These are phyloP conservation scores for Apostichopus parvimensis DNA, from an alignment of 35 echinoderm and acorn worm species.

Conservation along the genomic window DNA sequence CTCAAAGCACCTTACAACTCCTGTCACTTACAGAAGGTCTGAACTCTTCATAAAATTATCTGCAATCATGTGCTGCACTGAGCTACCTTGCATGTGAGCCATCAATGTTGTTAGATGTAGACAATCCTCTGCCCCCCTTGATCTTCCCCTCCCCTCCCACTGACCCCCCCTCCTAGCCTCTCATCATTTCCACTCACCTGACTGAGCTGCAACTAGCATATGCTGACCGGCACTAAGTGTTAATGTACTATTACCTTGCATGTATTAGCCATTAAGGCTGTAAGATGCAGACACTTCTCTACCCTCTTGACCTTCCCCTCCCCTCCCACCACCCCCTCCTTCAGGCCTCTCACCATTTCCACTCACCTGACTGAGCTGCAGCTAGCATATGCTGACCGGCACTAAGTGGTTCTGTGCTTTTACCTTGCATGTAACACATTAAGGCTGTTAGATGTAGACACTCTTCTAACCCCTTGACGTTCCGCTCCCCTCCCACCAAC, in stretches of 20 bases:
- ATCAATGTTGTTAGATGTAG: conserved; percentile 50
- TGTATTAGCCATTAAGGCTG: conserved; percentile 80
- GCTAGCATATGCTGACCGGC: conserved; percentile 83
- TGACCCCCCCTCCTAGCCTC: no score
- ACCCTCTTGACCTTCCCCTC: background rate
- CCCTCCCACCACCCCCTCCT: background rate
- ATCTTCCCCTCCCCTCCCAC: no score
- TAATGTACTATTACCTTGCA: conserved; percentile 15
- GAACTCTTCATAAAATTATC: no score
- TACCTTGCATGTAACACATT: conserved; percentile 82
- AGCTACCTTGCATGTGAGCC: conserved; percentile 53
- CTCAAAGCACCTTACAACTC: no score
- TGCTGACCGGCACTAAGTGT: no score
- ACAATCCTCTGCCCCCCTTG: no score
- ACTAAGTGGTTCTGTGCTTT: conserved; percentile 53
- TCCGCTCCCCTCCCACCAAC: no score
- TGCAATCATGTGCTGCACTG: no score
- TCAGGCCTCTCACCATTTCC: background rate
- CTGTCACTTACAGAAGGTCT: no score
- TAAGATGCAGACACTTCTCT: background rate
- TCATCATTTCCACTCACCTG: no score
- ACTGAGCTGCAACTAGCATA: no score
- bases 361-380: conserved; percentile 88
- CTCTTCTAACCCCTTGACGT: background rate
- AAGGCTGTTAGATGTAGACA: conserved; percentile 28